Evolutionary conservation across 2,888 invertebrate species (phyloP), one percentile per base, ranked within the genome.

Genomic region (Chironomus tentans): DNA sequence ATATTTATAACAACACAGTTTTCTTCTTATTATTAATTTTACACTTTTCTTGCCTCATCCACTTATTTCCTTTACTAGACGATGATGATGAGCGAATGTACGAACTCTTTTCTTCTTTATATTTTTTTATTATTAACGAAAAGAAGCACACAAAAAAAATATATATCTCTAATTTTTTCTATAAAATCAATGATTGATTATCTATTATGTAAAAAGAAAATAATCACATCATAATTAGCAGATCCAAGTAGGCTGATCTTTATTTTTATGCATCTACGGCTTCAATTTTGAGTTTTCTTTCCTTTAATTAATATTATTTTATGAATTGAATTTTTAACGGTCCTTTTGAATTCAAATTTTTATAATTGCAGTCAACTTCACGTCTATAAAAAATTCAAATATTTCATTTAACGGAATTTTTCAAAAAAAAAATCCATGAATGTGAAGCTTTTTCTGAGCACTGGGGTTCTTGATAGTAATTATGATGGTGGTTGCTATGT

Each of bases 161-260:
- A 65, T 65, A 24, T 21, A 65, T 65, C 65, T 65, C 12, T 18
- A 56, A n/a, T 56, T 18, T 56, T 13, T 56, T 38, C 38, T 18
- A 65, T 65, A 15, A 56, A 61, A 74, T 74, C 68, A 74, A 74
- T 68, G 61, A 68, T 68, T 38, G 68, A 74, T 74, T 74, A 74
- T 74, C 74, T 74, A 74, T 74, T 74, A 74, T 74, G 68, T 74
- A 74, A 74, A 65, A 73, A 46, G 62, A 74, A 68, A 74, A 68
- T 68, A 74, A 74, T 74, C 74, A 74, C 74, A 74, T 74, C 74
- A 74, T 74, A 74, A 74, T 74, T 74, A 74, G 62, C 74, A 74
- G 74, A 68, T 74, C 10, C 38, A 38, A 38, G 10, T 38, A 38
- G 38, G 38, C 38, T 38, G 38, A 38, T 38, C 6, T 56, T 18